Evolutionary conservation across 2,113 vertebrate genomes (phyloP).

Genomic region (Zootoca vivipara): DNA sequence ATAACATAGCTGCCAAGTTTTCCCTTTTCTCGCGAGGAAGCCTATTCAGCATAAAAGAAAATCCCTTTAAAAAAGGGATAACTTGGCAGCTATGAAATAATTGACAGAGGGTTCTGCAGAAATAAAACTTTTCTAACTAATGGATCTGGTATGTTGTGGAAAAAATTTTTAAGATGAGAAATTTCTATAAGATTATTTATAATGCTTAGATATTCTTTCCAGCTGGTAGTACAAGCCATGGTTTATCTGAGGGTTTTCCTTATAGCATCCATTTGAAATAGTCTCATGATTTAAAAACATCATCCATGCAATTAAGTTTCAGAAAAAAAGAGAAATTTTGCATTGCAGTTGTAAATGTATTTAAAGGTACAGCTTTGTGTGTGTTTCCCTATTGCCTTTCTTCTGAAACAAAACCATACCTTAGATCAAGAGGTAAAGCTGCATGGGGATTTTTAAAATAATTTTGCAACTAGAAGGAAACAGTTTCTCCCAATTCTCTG

Average conservation of each 20-base stretch:
- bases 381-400: not conserved
- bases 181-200: not conserved
- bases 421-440: too few species aligned
- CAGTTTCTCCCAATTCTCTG: not conserved
- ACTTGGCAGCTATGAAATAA: too few species aligned
- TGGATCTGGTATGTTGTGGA: not conserved
- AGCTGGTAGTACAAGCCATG: not conserved
- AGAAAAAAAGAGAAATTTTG: too few species aligned
- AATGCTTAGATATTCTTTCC: not conserved
- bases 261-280: not conserved
- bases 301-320: not conserved
- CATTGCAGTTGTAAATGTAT: not conserved
- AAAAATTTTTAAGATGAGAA: not conserved
- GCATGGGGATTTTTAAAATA: not conserved
- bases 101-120: not conserved
- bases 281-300: not conserved
- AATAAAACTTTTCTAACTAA: not conserved
- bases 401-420: not conserved
- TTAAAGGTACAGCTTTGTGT: not conserved
- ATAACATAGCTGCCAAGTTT: too few species aligned
- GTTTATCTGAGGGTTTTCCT: not conserved
- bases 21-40: too few species aligned
- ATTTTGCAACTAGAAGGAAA: not conserved
- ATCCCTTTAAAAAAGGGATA: too few species aligned
- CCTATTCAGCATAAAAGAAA: too few species aligned